A percentile compares a stretch with the other conserved stretches of the same genome.
Conservation (phyloP, 2,797 vertebrate species). For the Hoplostethus atlanticus region DNA sequence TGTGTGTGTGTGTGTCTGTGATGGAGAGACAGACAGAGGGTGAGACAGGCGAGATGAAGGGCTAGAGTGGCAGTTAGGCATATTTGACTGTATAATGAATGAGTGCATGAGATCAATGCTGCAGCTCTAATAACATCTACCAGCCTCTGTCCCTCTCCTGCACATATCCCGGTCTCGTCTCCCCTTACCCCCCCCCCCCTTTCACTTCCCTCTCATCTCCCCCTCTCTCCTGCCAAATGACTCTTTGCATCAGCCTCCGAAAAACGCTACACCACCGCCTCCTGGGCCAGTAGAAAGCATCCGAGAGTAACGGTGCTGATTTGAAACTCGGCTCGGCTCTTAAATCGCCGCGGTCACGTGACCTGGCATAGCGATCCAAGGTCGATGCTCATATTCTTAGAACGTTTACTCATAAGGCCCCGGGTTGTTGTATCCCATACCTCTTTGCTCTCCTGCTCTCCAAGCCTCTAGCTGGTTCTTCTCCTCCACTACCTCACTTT, state of each 20-base stretch:
- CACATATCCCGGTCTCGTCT: constrained; percentile 36
- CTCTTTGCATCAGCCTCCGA: too few relatives aligned
- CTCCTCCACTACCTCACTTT: constrained; percentile 42
- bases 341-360: constrained; percentile 2
- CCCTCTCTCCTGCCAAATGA: constrained; percentile 3
- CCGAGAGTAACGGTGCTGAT: constrained; percentile 8
- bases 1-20: constrained; percentile 30
- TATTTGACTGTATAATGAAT: constrained; percentile 77
- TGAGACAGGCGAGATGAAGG: constrained; percentile 41
- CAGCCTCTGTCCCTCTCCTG: constrained; percentile 23
- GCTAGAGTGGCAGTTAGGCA: constrained; percentile 47
- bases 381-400: constrained; percentile 12
- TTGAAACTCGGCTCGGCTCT: constrained; percentile 26
- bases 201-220: background rate
- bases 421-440: constrained; percentile 30
- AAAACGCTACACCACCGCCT: constrained; percentile 20
- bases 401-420: constrained; percentile 22
- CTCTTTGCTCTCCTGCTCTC: constrained; percentile 41
- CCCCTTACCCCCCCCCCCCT: background rate
- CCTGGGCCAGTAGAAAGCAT: background rate
- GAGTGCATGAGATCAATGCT: constrained; percentile 64
- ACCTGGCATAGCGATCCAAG: constrained; percentile 9
- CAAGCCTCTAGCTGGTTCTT: constrained; percentile 34
- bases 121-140: constrained; percentile 60
- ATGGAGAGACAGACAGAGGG: constrained; percentile 16